These are phyloP conservation scores for Magallana gigas DNA, from an alignment of 1,140 invertebrate species.

Conservation along the genomic window DNA sequence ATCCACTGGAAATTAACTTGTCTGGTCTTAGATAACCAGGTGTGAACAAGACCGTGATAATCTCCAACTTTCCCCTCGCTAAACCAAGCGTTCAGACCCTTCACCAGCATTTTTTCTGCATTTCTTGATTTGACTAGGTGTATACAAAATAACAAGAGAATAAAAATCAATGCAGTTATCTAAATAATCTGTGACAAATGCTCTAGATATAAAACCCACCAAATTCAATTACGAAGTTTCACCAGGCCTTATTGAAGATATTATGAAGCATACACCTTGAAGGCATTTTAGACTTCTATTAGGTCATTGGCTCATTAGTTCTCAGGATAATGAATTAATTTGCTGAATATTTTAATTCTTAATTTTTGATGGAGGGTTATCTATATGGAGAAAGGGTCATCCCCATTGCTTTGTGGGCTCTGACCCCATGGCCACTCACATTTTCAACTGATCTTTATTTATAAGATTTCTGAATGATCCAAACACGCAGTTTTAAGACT, in stretches of 20 bases:
- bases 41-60: background rate
- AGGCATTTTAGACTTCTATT: background rate
- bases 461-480: background rate
- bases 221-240: constrained; percentile 20
- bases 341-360: constrained; percentile 15
- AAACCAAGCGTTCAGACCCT: background rate
- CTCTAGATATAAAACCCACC: constrained; percentile 8
- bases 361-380: constrained; percentile 9
- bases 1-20: constrained; percentile 15
- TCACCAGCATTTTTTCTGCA: background rate
- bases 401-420: background rate
- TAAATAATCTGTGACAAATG: constrained; percentile 1
- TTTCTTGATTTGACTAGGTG: background rate
- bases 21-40: constrained; percentile 9
- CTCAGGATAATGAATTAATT: constrained; percentile 21
- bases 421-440: background rate
- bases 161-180: background rate
- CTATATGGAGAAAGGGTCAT: background rate
- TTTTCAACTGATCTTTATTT: constrained; percentile 5
- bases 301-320: constrained; percentile 18
- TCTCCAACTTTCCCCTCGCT: background rate
- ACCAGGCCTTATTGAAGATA: background rate
- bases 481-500: background rate
- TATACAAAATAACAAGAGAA: background rate
- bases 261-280: constrained; percentile 3